Base-by-base conservation (phyloP, 2,113 vertebrate genomes). In the Callipepla squamata region DNA sequence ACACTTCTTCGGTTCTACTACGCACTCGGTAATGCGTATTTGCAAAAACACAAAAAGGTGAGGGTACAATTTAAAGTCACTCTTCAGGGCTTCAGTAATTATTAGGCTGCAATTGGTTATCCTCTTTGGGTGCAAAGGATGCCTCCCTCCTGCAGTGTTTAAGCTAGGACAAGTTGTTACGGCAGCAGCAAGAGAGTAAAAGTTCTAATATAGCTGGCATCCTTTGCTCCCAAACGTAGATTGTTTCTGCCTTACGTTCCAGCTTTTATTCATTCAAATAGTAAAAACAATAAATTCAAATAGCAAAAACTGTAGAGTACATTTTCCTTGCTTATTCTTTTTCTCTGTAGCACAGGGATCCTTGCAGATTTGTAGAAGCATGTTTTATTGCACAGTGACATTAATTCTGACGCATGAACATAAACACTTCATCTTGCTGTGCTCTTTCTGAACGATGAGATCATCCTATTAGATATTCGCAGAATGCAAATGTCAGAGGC, bases 401-500 rank as follows among this genome's bases (percentile, higher is more conserved):
- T 89, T 87, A 89, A 94, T 89, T 91, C 91, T 74, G 79, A 84
- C 74, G 72, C 91, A 36, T 85, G 93, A 96, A 83, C 65, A 83
- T 91, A 94, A 96, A 94, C 75, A 77, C 87, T 91, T 93, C 75
- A 51, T 95, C 89, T 89, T 73, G 75, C 82, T 85, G 47, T 77
- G 65, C 44, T 95, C 75, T 92, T 92, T 89, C 78, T 92, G 70
- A 94, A 75, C 87, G 66, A 63, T 0, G 5, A 67, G 93, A 94
- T 85, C 89, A 85, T 91, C 95, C 91, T 94, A 87, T 95, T 93
- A 94, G 81, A 73, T 87, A 89, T 95, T 94, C 1, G 0, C 89
- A 87, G 91, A 85, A 96, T 89, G 85, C 89, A 94, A 96, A 94
- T 96, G 95, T 94, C 95, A 96, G 85, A 94, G 72, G 44, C 91